Evolutionary conservation across 2,888 invertebrate genomes (phyloP).

Genomic region (Chrysodeixis includens): DNA sequence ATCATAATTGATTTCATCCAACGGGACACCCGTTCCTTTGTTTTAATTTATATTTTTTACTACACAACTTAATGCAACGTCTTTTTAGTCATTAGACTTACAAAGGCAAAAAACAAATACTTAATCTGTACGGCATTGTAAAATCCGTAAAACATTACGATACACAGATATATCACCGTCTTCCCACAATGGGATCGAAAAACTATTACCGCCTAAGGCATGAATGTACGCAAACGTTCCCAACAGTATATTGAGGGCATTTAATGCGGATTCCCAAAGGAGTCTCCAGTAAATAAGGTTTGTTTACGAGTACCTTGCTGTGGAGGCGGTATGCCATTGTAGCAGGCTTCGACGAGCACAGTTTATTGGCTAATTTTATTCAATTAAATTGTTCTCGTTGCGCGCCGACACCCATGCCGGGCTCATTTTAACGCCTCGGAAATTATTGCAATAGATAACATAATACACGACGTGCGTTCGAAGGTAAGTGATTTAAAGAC

Average conservation of each 20-base stretch:
- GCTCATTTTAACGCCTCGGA: constrained; percentile 80
- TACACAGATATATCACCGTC: constrained; percentile 58
- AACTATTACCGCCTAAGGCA: constrained; percentile 71
- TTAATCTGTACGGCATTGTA: constrained; percentile 46
- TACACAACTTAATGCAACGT: constrained; percentile 1
- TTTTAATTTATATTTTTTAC: constrained; percentile 20
- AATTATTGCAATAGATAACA: constrained; percentile 85
- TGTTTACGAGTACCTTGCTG: constrained; percentile 76
- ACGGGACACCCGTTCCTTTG: constrained; percentile 47
- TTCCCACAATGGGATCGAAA: constrained; percentile 67
- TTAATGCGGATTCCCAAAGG: constrained; percentile 83
- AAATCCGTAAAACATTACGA: constrained; percentile 51
- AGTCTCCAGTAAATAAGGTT: constrained; percentile 81
- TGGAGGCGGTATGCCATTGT: constrained; percentile 86
- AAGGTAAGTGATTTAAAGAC: constrained; percentile 71
- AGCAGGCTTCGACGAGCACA: constrained; percentile 77
- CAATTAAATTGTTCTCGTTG: constrained; percentile 86
- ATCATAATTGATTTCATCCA: constrained; percentile 69
- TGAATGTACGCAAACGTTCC: constrained; percentile 71
- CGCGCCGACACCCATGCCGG: constrained; percentile 67
- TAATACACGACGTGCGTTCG: constrained; percentile 67
- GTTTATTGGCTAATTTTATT: constrained; percentile 89
- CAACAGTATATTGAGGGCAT: constrained; percentile 74
- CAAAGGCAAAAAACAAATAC: constrained; percentile 26
- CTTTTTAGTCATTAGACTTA: constrained; percentile 24